Conservation (phyloP, 2,113 vertebrate genomes). For the Hippocampus comes region DNA sequence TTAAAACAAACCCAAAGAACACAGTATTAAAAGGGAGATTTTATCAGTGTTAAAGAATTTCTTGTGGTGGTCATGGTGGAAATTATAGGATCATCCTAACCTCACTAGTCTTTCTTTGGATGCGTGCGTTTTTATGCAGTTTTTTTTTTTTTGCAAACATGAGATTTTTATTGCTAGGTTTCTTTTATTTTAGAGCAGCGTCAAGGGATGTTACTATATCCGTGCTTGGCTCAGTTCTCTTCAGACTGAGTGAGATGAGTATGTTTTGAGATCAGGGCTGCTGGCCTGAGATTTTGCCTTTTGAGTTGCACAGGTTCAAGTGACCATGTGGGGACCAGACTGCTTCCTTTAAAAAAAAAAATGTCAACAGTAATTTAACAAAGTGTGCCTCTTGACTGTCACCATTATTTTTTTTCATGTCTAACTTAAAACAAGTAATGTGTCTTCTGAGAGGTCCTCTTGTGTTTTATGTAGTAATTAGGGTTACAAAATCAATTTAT, state of each 20-base stretch:
- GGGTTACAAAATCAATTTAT: neutral
- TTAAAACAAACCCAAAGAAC: neutral
- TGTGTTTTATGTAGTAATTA: neutral
- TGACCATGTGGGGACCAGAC: constrained; percentile 43
- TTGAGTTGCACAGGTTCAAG: constrained; percentile 61
- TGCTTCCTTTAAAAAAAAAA: neutral
- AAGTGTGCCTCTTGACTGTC: constrained; percentile 16
- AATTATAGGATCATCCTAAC: constrained; percentile 41
- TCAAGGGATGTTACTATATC: constrained; percentile 30
- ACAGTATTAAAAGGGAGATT: neutral
- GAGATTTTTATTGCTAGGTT: constrained; percentile 42
- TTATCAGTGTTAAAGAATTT: constrained; percentile 40
- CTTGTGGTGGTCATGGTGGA: constrained; percentile 32
- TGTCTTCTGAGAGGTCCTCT: constrained; percentile 3
- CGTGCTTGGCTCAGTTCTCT: neutral
- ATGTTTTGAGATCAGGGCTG: constrained; percentile 27
- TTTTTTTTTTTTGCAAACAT: constrained; percentile 30
- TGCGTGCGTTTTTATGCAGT: constrained; percentile 37
- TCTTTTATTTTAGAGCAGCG: constrained; percentile 31
- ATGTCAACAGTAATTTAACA: neutral
- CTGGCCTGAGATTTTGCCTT: constrained; percentile 61
- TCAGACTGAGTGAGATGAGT: constrained; percentile 12
- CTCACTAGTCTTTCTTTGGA: constrained; percentile 30
- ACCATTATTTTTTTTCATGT: neutral
- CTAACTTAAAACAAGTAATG: constrained; percentile 3